Evolutionary conservation across 1,140 invertebrate genomes (phyloP).

Genomic region (Apis dorsata): DNA sequence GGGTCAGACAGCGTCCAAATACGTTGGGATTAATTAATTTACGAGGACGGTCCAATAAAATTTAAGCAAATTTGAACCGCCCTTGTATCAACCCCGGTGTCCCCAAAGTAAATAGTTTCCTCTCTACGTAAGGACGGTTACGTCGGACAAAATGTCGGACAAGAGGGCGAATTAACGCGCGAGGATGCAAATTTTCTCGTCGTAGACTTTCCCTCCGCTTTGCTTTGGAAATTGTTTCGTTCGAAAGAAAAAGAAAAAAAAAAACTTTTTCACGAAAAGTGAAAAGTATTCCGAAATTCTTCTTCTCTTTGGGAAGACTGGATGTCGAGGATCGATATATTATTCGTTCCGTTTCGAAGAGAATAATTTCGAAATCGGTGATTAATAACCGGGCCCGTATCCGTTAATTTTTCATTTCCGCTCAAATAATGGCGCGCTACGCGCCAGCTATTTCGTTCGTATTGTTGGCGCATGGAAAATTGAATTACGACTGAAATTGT

Average conservation of each 20-base stretch:
- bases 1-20: background rate
- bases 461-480: background rate
- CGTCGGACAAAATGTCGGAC: background rate
- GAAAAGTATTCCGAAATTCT: too few relatives aligned
- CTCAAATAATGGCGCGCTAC: conserved; percentile 24
- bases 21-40: conserved; percentile 12
- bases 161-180: too few relatives aligned
- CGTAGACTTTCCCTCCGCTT: too few relatives aligned
- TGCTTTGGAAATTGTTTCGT: background rate
- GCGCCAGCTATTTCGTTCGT: background rate
- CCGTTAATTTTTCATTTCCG: conserved; percentile 43
- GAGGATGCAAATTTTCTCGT: background rate
- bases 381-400: background rate
- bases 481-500: conserved; percentile 38
- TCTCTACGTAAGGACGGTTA: background rate
- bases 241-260: too few relatives aligned
- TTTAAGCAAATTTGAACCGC: background rate
- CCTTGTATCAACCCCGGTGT: too few relatives aligned
- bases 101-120: background rate
- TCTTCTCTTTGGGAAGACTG: too few relatives aligned
- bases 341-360: too few relatives aligned
- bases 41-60: conserved; percentile 1
- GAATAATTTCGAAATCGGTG: background rate
- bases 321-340: too few relatives aligned
- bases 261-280: too few relatives aligned